Conservation (phyloP, 2,888 invertebrate species). For the Nemotelus nigrinus region DNA sequence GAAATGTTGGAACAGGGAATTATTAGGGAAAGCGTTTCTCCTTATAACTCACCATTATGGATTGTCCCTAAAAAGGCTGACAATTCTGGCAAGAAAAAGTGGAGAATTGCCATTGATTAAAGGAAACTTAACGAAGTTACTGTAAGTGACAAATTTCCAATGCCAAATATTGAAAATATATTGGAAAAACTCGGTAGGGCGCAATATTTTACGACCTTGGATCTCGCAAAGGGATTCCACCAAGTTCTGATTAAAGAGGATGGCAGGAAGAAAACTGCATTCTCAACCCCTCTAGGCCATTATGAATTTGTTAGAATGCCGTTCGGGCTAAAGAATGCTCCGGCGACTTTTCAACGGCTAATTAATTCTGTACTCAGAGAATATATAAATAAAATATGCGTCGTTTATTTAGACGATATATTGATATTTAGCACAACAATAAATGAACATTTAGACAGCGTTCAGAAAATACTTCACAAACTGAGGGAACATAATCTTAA, state of each 20-base stretch:
- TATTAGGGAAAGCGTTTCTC: conserved; percentile 47
- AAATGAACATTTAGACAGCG: conserved; percentile 54
- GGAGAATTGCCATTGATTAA: conserved; percentile 50
- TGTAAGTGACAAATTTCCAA: conserved; percentile 14
- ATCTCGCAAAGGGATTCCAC: conserved; percentile 29
- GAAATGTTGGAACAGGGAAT: conserved; percentile 54
- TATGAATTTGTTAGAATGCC: conserved; percentile 37
- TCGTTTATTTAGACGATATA: conserved; percentile 42
- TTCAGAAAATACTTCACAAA: conserved; percentile 53
- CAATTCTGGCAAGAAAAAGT: conserved; percentile 47
- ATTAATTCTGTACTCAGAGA: conserved; percentile 50
- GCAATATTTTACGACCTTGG: conserved; percentile 19
- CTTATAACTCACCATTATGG: conserved; percentile 51
- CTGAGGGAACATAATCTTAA: conserved; percentile 49
- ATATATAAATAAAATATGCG: conserved; percentile 51
- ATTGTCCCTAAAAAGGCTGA: conserved; percentile 49
- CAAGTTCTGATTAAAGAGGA: conserved; percentile 19
- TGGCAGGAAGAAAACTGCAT: conserved; percentile 17
- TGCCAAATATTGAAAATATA: conserved; percentile 14
- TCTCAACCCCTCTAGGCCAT: conserved; percentile 13
- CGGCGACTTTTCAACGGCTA: conserved; percentile 27
- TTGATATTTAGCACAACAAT: conserved; percentile 47
- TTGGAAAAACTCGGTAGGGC: conserved; percentile 1
- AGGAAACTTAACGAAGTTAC: not conserved
- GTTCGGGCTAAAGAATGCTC: conserved; percentile 32